Evolutionary conservation across 2,113 vertebrate genomes (phyloP).

Genomic region (Sciurus niger): DNA sequence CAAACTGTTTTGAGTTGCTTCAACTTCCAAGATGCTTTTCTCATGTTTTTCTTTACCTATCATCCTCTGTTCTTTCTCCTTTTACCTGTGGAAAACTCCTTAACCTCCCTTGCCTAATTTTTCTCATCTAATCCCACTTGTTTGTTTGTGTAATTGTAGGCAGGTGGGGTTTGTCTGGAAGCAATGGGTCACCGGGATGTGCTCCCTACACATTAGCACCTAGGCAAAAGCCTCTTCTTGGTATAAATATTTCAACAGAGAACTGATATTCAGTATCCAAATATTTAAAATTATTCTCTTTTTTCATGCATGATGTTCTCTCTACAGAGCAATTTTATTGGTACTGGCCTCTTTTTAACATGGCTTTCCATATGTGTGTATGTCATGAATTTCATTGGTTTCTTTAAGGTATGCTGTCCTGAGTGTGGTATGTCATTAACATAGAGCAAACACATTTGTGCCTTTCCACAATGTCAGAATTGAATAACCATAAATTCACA

Average conservation of each 20-base stretch:
- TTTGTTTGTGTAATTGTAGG: too few relatives aligned
- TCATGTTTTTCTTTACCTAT: neutral
- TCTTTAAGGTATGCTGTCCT: neutral
- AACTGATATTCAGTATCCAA: slow-evolving; percentile 19
- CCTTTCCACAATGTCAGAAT: too few relatives aligned
- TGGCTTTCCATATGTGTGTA: neutral
- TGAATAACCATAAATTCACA: too few relatives aligned
- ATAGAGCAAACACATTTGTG: too few relatives aligned
- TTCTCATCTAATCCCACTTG: neutral
- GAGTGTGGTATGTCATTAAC: too few relatives aligned
- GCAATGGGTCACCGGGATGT: too few relatives aligned
- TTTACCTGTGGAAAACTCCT: neutral
- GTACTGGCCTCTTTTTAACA: neutral
- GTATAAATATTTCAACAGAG: slow-evolving; percentile 53
- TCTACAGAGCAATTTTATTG: neutral
- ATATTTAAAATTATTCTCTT: neutral
- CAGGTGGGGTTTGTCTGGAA: too few relatives aligned
- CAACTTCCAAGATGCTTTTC: slow-evolving; percentile 2
- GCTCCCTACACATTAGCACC: neutral
- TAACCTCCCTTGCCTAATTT: neutral
- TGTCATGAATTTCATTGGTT: slow-evolving; percentile 4
- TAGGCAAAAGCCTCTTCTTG: neutral
- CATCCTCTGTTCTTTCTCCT: slow-evolving; percentile 7
- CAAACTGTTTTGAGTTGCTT: slow-evolving; percentile 31
- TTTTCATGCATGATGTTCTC: neutral